These are phyloP conservation scores for Tenthredo scrophulariae DNA, from an alignment of 2,888 invertebrate species.

Conservation along the genomic window DNA sequence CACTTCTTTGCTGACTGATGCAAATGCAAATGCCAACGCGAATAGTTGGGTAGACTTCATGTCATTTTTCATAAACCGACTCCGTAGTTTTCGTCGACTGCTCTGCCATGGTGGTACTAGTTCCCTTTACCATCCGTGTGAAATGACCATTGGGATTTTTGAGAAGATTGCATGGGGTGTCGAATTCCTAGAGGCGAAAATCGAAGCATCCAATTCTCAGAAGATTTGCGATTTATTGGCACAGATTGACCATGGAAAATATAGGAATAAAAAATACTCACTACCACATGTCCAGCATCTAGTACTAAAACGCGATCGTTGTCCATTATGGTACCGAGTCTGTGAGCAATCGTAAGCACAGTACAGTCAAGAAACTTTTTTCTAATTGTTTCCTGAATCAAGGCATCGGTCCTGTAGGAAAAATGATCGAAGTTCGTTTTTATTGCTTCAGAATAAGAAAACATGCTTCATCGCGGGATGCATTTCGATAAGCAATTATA, in stretches of 20 bases:
- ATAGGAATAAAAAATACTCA: constrained; percentile 9
- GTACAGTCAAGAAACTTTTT: constrained; percentile 87
- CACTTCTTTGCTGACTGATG: not conserved
- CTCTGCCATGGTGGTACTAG: constrained; percentile 81
- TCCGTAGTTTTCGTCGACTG: constrained; percentile 35
- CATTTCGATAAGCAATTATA: not conserved
- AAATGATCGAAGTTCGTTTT: constrained; percentile 61
- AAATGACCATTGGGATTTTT: constrained; percentile 82
- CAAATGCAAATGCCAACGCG: not conserved
- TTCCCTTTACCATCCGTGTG: constrained; percentile 86
- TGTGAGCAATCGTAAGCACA: constrained; percentile 90
- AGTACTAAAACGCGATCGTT: constrained; percentile 83
- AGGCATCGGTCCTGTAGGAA: constrained; percentile 84
- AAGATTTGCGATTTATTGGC: not conserved
- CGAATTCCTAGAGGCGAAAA: constrained; percentile 81
- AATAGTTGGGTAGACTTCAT: not conserved
- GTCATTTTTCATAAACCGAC: not conserved
- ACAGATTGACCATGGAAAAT: not conserved
- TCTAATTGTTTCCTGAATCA: constrained; percentile 88
- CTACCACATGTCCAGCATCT: constrained; percentile 80
- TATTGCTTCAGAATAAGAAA: not conserved
- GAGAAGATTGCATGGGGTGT: constrained; percentile 84
- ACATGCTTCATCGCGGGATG: not conserved
- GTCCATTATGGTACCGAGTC: constrained; percentile 91
- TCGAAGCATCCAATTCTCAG: not conserved